Evolutionary conservation across 1,140 invertebrate species (phyloP).

Genomic region (Branchinecta lynchi): DNA sequence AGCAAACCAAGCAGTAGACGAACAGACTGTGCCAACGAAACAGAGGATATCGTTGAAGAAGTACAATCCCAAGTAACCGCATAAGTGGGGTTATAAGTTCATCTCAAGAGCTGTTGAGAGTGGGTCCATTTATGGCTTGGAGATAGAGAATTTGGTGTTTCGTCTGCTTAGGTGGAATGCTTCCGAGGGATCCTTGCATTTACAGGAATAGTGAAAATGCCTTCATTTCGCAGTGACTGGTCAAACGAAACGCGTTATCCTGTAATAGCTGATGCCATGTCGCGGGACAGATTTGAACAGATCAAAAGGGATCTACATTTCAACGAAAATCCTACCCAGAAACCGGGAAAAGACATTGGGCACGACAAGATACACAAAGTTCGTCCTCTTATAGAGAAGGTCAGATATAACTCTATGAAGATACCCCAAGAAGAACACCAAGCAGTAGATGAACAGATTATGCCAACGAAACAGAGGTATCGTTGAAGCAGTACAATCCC

Average conservation of each 20-base stretch:
- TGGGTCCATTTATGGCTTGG: neutral
- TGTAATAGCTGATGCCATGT: neutral
- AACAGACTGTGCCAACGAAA: neutral
- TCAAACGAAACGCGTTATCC: neutral
- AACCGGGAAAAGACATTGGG: neutral
- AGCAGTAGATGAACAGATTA: constrained; percentile 12
- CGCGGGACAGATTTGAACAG: constrained; percentile 11
- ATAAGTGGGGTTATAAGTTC: constrained; percentile 5
- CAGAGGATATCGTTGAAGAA: constrained; percentile 1
- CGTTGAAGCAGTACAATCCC: constrained; percentile 14
- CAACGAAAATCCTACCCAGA: constrained; percentile 4
- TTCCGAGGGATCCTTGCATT: neutral
- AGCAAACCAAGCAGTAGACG: neutral
- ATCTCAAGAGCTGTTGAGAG: neutral
- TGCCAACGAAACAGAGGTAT: constrained; percentile 11
- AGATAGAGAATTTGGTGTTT: constrained; percentile 8
- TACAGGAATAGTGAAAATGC: neutral
- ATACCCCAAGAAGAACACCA: constrained; percentile 5
- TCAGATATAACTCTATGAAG: neutral
- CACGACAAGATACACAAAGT: constrained; percentile 10
- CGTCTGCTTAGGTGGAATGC: constrained; percentile 1
- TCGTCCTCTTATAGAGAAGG: constrained; percentile 5
- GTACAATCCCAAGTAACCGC: neutral
- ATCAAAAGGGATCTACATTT: constrained; percentile 14
- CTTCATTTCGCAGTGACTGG: neutral